Evolutionary conservation across 2,797 vertebrate species (phyloP), one percentile per base, ranked within the genome.

Genomic region (Oreonectes daqikongensis): DNA sequence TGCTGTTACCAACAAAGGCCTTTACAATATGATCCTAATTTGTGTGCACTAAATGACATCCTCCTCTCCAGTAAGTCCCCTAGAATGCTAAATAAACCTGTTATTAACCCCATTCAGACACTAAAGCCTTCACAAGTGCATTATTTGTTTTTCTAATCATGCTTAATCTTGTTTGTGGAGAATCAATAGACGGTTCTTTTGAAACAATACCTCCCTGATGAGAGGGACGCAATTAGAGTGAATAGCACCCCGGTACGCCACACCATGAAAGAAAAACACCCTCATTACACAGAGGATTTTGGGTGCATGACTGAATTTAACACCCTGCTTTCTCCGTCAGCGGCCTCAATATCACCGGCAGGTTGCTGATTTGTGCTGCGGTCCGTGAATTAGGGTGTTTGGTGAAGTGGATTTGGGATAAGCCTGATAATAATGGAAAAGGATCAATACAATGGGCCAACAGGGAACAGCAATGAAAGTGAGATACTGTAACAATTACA

Each of bases 401-500:
- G 75, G 44, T 53, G 78, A 74, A 79, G 74, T 81, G 80, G 90
- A 85, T 91, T 90, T 89, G 82, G 77, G 86, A 81, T 92, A 93
- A 93, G 89, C 89, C 85, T 50, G 82, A 87, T 92, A 92, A 93
- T 92, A 90, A 93, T 91, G 88, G 86, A 87, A 79, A 48, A 79
- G 88, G 90, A 93, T 93, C 90, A 92, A 93, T 93, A 87, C 81
- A 82, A 84, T 40, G 78, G 84, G 79, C 87, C 91, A 77, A 72
- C 84, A 81, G 92, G 90, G 92, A 92, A 82, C 78, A 67, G 68
- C 87, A 82, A 85, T 89, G 87, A 89, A 87, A 80, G 89, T 90
- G 88, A 92, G 88, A 90, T 87, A 90, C 87, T 82, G 91, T 87
- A 88, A 90, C 90, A 92, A 92, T 90, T 92, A 91, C 84, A 85